phyloP scores from a whole-genome alignment of 2,113 vertebrate species.

The Macaca fascicularis region DNA sequence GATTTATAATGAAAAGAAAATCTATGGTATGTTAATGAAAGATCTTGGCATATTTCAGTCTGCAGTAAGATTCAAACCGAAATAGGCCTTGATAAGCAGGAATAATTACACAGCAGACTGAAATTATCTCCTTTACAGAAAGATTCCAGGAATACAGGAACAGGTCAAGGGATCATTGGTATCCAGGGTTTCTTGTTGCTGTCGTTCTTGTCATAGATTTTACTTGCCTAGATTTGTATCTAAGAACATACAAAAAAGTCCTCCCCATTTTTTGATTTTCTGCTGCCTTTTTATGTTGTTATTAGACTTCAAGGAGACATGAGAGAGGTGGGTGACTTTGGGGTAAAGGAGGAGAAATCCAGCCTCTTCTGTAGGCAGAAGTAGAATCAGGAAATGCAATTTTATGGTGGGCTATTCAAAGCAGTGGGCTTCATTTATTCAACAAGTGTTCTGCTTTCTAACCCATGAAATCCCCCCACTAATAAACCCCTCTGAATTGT shows the following conservation, averaged over 20 bases:
- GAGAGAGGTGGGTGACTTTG: neutral
- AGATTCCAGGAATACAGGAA: neutral
- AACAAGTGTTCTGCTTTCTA: neutral
- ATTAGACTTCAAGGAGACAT: neutral
- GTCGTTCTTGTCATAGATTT: neutral
- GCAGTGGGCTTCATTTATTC: neutral
- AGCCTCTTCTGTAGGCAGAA: neutral
- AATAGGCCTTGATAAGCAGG: neutral
- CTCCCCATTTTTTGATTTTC: neutral
- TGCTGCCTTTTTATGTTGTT: neutral
- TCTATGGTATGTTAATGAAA: constrained; percentile 64
- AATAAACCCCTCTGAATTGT: neutral
- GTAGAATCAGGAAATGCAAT: neutral
- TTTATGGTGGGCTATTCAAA: neutral
- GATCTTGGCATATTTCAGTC: constrained; percentile 52
- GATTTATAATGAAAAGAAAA: constrained; percentile 70
- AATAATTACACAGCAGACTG: constrained; percentile 23
- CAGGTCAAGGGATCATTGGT: neutral
- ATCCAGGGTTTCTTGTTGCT: neutral
- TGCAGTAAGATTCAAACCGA: constrained; percentile 18
- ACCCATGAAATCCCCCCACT: neutral
- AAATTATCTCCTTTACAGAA: constrained; percentile 3
- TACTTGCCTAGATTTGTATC: neutral
- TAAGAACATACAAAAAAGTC: neutral
- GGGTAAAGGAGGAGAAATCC: neutral